phyloP scores from a whole-genome alignment of 2,888 invertebrate genomes.

The Horisme vitalbata region DNA sequence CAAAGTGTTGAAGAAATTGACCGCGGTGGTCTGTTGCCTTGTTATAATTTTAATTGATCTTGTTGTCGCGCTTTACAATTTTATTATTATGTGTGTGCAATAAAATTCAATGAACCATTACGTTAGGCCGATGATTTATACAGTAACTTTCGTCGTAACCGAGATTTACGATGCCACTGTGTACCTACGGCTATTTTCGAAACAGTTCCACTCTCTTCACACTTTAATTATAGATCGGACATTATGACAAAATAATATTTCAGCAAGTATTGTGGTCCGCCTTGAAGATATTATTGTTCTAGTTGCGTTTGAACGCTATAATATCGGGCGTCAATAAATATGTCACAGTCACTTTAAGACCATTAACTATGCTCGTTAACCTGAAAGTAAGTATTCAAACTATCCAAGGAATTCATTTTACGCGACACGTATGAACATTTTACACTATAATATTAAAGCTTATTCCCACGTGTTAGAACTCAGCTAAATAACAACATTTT shows the following conservation, averaged over 20 bases:
- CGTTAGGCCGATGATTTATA: slow-evolving; percentile 68
- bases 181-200: slow-evolving; percentile 64
- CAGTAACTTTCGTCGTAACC: slow-evolving; percentile 65
- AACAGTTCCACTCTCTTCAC: slow-evolving; percentile 70
- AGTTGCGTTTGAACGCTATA: slow-evolving; percentile 36
- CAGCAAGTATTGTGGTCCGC: slow-evolving; percentile 56
- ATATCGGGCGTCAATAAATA: slow-evolving; percentile 32
- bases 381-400: slow-evolving; percentile 5
- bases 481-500: too few relatives aligned
- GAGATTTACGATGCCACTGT: slow-evolving; percentile 74
- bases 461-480: too few relatives aligned
- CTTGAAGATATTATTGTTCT: slow-evolving; percentile 59
- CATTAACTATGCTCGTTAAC: slow-evolving; percentile 5
- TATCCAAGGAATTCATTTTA: slow-evolving; percentile 7
- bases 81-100: slow-evolving; percentile 63
- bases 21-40: slow-evolving; percentile 14
- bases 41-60: slow-evolving; percentile 41
- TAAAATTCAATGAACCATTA: slow-evolving; percentile 73
- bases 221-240: slow-evolving; percentile 74
- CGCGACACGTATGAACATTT: too few relatives aligned
- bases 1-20: slow-evolving; percentile 10
- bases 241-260: slow-evolving; percentile 72
- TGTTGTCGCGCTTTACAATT: slow-evolving; percentile 59
- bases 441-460: too few relatives aligned
- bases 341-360: slow-evolving; percentile 20